Evolutionary conservation across 2,797 vertebrate genomes (phyloP), one percentile per base, ranked within the genome.

Genomic region (Chlorospingus flavigularis): DNA sequence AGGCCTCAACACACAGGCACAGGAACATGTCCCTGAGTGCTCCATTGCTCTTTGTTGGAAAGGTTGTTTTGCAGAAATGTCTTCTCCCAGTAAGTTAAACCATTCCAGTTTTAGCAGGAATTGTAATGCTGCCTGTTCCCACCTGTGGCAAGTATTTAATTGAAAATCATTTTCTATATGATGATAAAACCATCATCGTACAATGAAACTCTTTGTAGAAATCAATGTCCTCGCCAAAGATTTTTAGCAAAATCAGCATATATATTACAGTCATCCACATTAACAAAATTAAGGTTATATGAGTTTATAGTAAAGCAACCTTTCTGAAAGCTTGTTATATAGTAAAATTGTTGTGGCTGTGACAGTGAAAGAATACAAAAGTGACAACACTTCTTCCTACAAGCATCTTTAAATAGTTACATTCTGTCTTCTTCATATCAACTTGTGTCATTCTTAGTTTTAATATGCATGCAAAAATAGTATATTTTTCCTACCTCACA

Each of bases 321-420:
- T 9, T 86, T 67, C 28, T 75, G 72, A 60, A 51, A 70, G 11
- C 53, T 70, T 79, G 10, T 47, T 82, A 45, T 73, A n/a, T 76
- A 70, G 66, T 57, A 73, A 58, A 92, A 85, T 66, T 87, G 40
- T 92, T 90, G 77, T 94, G 81, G 11, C 71, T 93, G 13, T 82
- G 57, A 66, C 51, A 91, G 30, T 63, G 62, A 75, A 91, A 88
- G 37, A 81, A 86, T 43, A 68, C 13, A 30, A 53, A 90, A 86
- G 14, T 83, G 57, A 73, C 58, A 94, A 55, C 35, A 60, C 11
- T 61, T 92, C 73, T 84, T 93, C 80, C 63, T 76, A 45, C 47
- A 87, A 84, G 9, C 8, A n/a, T 76, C 60, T 84, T 74, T 86
- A 84, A 85, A 74, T 82, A 90, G 65, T 62, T 83, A 4, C 14